These are phyloP conservation scores for Hylaeus anthracinus DNA, from an alignment of 1,140 invertebrate species.

Conservation along the genomic window DNA sequence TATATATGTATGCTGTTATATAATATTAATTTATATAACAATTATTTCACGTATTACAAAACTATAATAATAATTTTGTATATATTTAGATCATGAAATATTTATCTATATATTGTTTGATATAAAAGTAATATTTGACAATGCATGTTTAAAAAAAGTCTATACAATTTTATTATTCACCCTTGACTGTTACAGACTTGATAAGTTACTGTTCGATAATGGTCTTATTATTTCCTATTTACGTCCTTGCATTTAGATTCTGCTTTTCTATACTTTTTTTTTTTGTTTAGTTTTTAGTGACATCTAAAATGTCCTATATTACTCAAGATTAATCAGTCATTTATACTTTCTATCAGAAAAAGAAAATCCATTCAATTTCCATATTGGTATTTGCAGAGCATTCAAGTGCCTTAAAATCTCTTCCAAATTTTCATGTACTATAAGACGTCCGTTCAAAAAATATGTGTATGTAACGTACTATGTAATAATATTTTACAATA, in stretches of 20 bases:
- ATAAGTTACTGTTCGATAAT: conserved; percentile 6
- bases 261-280: conserved; percentile 22
- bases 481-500: conserved; percentile 68
- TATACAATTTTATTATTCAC: conserved; percentile 33
- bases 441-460: conserved; percentile 40
- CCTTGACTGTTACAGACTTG: conserved; percentile 14
- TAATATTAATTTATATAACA: conserved; percentile 26
- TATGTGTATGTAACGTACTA: conserved; percentile 58
- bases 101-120: conserved; percentile 35
- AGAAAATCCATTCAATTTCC: conserved; percentile 35
- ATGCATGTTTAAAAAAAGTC: conserved; percentile 27
- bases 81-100: conserved; percentile 25
- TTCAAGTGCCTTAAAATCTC: conserved; percentile 67
- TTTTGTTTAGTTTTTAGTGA: not conserved
- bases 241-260: conserved; percentile 44
- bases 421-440: conserved; percentile 46
- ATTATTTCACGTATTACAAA: conserved; percentile 29
- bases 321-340: not conserved
- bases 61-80: conserved; percentile 28
- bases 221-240: conserved; percentile 18
- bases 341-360: conserved; percentile 13
- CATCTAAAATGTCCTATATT: not conserved
- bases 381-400: conserved; percentile 56
- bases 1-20: conserved; percentile 21
- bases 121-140: conserved; percentile 30